Conservation (phyloP, 2,888 invertebrate genomes). For the Heliconius aoede region DNA sequence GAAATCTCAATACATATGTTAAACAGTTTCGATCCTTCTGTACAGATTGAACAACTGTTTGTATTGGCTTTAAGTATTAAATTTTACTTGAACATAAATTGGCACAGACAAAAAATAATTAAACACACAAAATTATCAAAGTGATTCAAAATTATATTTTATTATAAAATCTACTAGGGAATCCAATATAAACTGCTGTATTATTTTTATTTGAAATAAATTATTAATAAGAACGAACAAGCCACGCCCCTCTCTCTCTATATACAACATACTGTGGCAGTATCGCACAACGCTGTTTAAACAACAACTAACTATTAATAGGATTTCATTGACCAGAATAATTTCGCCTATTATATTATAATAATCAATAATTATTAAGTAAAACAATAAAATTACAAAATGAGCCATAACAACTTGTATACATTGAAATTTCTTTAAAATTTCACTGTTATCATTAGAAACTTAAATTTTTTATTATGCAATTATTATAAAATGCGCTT, state of each 20-base stretch:
- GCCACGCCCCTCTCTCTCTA: constrained; percentile 58
- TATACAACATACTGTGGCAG: constrained; percentile 63
- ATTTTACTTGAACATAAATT: constrained; percentile 24
- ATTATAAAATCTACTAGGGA: not conserved
- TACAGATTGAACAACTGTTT: constrained; percentile 55
- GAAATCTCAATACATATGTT: constrained; percentile 77
- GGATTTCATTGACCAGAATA: constrained; percentile 76
- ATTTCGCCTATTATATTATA: constrained; percentile 54
- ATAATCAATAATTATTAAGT: constrained; percentile 65
- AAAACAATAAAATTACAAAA: constrained; percentile 60
- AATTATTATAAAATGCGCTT: not conserved
- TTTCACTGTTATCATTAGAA: not conserved
- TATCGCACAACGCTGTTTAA: constrained; percentile 52
- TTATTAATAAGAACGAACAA: constrained; percentile 63
- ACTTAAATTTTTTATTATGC: constrained; percentile 6
- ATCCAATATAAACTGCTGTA: constrained; percentile 37
- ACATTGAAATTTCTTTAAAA: constrained; percentile 38
- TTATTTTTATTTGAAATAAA: constrained; percentile 59
- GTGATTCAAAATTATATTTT: not conserved
- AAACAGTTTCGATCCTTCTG: constrained; percentile 59
- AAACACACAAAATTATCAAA: not conserved
- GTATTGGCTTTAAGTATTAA: constrained; percentile 29
- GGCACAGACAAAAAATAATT: not conserved
- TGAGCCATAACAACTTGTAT: constrained; percentile 46
- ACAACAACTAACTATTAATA: constrained; percentile 66